These are phyloP conservation scores for Penaeus chinensis DNA, from an alignment of 1,140 invertebrate species.

Conservation along the genomic window DNA sequence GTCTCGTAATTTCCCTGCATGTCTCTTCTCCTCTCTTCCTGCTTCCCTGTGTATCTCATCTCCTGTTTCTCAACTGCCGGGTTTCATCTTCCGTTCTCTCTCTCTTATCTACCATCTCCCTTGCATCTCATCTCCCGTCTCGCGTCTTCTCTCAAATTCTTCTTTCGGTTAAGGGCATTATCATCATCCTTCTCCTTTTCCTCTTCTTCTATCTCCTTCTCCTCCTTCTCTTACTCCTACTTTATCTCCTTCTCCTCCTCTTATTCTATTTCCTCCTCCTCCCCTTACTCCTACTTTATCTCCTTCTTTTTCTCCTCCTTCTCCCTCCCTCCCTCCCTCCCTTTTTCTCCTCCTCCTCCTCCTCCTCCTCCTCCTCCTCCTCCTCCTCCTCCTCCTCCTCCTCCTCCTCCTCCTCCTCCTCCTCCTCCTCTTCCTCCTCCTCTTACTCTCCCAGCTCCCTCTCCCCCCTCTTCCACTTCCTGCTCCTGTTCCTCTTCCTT, in stretches of 20 bases:
- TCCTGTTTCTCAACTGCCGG: neutral
- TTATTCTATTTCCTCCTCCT: neutral
- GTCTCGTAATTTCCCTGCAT: neutral
- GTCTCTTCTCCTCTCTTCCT: neutral
- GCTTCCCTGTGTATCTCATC: neutral
- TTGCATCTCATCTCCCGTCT: neutral
- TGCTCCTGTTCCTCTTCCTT: neutral
- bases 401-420: neutral
- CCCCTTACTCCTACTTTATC: neutral
- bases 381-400: neutral
- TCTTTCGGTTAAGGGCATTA: too few relatives aligned
- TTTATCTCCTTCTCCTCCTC: neutral
- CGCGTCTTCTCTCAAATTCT: neutral
- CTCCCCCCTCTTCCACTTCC: neutral
- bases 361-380: neutral
- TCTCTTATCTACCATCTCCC: neutral
- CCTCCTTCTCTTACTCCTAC: neutral
- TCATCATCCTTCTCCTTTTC: neutral
- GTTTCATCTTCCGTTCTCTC: neutral
- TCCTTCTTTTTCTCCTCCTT: neutral
- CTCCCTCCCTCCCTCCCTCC: neutral
- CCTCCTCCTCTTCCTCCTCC: neutral
- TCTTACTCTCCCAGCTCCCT: neutral
- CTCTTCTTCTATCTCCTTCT: neutral
- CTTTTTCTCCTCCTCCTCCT: neutral